Percentiles rank a stretch among this genome's conserved stretches.
Evolutionary conservation across 2,888 invertebrate genomes (phyloP).

Genomic region (Aspidiotus destructor): DNA sequence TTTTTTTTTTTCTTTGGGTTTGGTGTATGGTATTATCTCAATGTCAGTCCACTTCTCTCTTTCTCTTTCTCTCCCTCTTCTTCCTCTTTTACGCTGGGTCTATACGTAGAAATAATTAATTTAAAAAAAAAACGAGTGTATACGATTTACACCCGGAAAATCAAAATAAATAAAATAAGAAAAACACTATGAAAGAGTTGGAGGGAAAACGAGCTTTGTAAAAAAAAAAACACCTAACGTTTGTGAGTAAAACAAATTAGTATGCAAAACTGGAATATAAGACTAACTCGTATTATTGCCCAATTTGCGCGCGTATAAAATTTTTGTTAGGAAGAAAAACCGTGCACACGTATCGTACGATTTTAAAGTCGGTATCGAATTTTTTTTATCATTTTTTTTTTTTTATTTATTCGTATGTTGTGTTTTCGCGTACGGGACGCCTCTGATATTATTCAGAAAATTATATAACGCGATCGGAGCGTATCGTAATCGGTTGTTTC

Average conservation of each 20-base stretch:
- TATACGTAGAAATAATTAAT: not conserved
- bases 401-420: no score
- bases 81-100: not conserved
- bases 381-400: no score
- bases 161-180: no score
- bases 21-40: not conserved
- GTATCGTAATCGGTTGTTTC: no score
- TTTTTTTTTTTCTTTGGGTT: not conserved
- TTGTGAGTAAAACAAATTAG: not conserved
- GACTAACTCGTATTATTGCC: constrained; percentile 1
- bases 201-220: not conserved
- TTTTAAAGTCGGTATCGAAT: no score
- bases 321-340: not conserved
- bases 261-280: constrained; percentile 1
- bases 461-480: no score
- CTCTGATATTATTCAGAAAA: no score
- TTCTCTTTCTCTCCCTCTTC: not conserved
- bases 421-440: no score
- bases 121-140: not conserved
- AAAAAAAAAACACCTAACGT: not conserved
- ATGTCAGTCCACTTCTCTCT: not conserved
- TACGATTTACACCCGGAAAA: no score
- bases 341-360: no score
- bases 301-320: constrained; percentile 4
- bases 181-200: not conserved